Conservation (phyloP, 2,113 vertebrate species). For the Centropus bengalensis region DNA sequence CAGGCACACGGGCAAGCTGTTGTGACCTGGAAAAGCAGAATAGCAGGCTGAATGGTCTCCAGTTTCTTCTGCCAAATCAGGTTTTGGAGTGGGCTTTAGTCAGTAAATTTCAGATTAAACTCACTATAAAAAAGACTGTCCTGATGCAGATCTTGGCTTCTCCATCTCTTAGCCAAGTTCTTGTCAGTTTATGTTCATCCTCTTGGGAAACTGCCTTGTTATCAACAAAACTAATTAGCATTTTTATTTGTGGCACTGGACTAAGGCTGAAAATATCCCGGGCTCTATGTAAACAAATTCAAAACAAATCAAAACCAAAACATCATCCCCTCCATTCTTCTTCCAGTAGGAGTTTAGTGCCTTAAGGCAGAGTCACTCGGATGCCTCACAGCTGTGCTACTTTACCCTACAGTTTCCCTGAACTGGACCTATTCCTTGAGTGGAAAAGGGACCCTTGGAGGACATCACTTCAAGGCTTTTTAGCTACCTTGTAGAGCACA, state of each 20-base stretch:
- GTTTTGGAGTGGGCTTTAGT: not conserved
- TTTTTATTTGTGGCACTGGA: not conserved
- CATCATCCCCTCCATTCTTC: not conserved
- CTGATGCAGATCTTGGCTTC: not conserved
- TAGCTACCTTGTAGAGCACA: not conserved
- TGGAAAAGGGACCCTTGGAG: not conserved
- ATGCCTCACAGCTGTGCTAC: not conserved
- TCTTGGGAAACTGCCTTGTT: not conserved
- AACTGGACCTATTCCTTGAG: not conserved
- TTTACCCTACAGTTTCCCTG: not conserved
- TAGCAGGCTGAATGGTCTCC: not conserved
- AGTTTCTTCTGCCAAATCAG: not conserved
- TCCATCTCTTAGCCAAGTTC: not conserved
- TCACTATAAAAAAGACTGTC: not conserved
- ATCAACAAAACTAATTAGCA: not conserved
- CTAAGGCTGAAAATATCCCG: slow-evolving; percentile 17
- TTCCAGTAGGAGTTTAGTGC: not conserved
- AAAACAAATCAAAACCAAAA: slow-evolving; percentile 6
- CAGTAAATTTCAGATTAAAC: not conserved
- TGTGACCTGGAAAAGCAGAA: not conserved
- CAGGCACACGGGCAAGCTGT: not conserved
- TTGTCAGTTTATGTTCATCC: not conserved
- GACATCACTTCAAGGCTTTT: not conserved
- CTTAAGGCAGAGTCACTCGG: not conserved
- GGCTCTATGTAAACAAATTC: not conserved